Evolutionary conservation across 2,113 vertebrate genomes (phyloP).

Genomic region (Gadus chalcogrammus): DNA sequence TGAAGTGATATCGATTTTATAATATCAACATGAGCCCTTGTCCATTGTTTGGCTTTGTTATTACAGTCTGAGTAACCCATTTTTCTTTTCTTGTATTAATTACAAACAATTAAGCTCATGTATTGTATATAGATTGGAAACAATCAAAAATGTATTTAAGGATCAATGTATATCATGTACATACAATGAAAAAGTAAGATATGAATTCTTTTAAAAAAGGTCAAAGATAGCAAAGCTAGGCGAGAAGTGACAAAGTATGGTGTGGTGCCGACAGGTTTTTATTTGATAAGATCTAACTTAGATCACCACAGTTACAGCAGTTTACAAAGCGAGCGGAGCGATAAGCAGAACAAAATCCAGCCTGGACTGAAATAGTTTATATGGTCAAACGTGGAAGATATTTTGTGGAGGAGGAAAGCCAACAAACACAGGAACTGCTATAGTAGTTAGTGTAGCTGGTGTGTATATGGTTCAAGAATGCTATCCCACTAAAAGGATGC

Average conservation of each 20-base stretch:
- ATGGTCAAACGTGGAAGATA: background rate
- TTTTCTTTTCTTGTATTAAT: conserved; percentile 54
- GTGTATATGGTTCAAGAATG: conserved; percentile 61
- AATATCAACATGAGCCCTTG: background rate
- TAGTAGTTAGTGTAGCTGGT: conserved; percentile 55
- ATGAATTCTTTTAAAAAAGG: conserved; percentile 42
- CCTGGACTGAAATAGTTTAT: background rate
- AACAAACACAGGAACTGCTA: conserved; percentile 27
- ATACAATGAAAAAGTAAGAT: conserved; percentile 58
- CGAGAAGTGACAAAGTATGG: conserved; percentile 41
- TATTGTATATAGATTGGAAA: conserved; percentile 75
- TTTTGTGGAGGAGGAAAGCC: conserved; percentile 10
- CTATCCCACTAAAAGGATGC: conserved; percentile 56
- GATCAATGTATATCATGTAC: conserved; percentile 77
- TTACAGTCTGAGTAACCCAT: conserved; percentile 45
- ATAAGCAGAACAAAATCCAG: no score
- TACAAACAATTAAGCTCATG: conserved; percentile 69
- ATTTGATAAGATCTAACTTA: conserved; percentile 8
- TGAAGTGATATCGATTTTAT: conserved; percentile 10
- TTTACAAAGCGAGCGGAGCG: no score
- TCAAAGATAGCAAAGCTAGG: conserved; percentile 43
- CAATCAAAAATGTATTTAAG: conserved; percentile 72
- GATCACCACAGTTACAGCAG: background rate
- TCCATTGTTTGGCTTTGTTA: conserved; percentile 25
- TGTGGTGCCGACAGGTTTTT: conserved; percentile 25